phyloP scores from a whole-genome alignment of 2,888 invertebrate genomes.

The Herminia tarsipennalis region DNA sequence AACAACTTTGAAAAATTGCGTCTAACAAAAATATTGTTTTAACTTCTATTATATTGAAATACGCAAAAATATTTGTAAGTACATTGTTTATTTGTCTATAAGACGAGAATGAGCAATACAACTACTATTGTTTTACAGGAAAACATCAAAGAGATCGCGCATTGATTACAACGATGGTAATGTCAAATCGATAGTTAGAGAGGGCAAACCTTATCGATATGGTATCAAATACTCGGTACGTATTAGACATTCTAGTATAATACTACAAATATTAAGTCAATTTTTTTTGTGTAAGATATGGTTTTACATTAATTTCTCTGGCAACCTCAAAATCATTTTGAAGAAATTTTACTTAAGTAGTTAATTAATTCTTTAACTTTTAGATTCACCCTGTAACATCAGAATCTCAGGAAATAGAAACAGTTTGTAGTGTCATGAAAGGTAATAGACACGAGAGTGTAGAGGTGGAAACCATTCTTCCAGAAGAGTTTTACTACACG shows the following conservation, averaged over 20 bases:
- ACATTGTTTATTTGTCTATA: too few relatives aligned
- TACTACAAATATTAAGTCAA: too few relatives aligned
- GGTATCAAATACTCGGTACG: conserved; percentile 48
- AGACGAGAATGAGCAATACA: too few relatives aligned
- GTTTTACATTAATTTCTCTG: too few relatives aligned
- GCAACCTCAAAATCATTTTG: too few relatives aligned
- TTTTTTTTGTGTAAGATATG: too few relatives aligned
- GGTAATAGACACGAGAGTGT: not conserved
- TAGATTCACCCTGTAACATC: conserved; percentile 57
- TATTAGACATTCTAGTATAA: not conserved
- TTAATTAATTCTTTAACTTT: not conserved
- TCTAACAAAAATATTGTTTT: too few relatives aligned
- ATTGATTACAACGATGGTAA: conserved; percentile 62
- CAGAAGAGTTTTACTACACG: conserved; percentile 31
- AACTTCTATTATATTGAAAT: too few relatives aligned
- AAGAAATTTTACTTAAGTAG: too few relatives aligned
- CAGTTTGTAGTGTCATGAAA: conserved; percentile 3
- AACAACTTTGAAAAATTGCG: too few relatives aligned
- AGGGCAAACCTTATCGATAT: conserved; percentile 5
- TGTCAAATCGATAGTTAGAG: conserved; percentile 45
- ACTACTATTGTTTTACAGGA: conserved; percentile 42
- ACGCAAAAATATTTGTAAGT: too few relatives aligned
- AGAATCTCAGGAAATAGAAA: conserved; percentile 11
- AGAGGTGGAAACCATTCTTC: conserved; percentile 23
- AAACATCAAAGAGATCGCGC: conserved; percentile 48